Base-by-base conservation (phyloP, 2,113 vertebrate species). In the Dissostichus mawsoni region DNA sequence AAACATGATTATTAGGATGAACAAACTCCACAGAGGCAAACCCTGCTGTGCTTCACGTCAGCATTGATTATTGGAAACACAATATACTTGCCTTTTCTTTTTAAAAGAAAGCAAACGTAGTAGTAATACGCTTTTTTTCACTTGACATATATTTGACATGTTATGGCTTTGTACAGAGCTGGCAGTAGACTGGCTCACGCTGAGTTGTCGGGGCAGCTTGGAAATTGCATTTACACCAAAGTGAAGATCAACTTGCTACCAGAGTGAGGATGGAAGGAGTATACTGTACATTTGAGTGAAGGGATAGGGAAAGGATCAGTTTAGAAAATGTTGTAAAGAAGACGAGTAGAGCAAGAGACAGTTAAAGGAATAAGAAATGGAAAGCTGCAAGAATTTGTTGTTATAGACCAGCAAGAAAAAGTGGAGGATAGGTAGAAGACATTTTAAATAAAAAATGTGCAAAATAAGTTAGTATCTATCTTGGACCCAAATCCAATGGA, bases 1-100 rank as follows among this genome's bases (percentile, higher is more conserved):
- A 12, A 45, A 41, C 45, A 29, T 47, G 20, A 41, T 57, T 65
- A 47, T 79, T 17, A 65, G 71, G 33, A 69, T 63, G 0, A 69
- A 69, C 25, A 10, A 5, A 41, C 44, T 25, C 74, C 48, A 45
- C 45, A 41, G 53, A 51, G 53, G 4, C 33, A 11, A n/a, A 57
- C 17, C 52, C 20, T 47, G 61, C 41, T 56, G 51, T 56, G 41
- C 17, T 57, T 57, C 12, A 57, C 29, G 18, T 45, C 72, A 55
- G 53, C 68, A n/a, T 17, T 14, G 29, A 16, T 33, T 16, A 33
- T 23, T 58, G 52, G 55, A 18, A 74, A 64, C 20, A 16, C 2
- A 8, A 36, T 41, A 11, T 48, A 63, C 47, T 51, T 52, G 11
- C 18, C 20, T n/a, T 33, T 65, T 66, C 29, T 36, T 2, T 5